phyloP scores from a whole-genome alignment of 2,888 invertebrate species.

The Plagodis pulveraria region DNA sequence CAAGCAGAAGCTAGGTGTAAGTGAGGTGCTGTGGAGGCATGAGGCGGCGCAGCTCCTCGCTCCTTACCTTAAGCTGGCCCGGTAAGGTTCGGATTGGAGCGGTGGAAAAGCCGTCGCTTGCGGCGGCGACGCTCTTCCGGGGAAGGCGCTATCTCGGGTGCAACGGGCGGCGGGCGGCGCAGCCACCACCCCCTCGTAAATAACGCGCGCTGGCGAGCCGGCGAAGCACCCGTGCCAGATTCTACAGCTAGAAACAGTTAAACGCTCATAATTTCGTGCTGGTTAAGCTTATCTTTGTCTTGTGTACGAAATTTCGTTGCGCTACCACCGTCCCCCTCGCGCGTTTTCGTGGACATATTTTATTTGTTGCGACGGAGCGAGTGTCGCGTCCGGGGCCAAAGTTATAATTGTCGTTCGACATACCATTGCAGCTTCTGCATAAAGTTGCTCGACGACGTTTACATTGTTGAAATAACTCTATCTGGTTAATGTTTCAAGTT shows the following conservation, averaged over 20 bases:
- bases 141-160: constrained; percentile 82
- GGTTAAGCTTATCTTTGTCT: constrained; percentile 85
- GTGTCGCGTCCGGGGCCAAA: constrained; percentile 77
- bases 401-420: constrained; percentile 84
- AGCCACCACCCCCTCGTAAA: constrained; percentile 79
- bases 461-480: constrained; percentile 79
- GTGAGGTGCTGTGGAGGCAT: constrained; percentile 62
- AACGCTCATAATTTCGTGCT: constrained; percentile 85
- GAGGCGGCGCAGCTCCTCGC: constrained; percentile 37
- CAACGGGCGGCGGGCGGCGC: constrained; percentile 61
- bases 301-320: constrained; percentile 80
- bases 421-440: constrained; percentile 80
- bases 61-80: constrained; percentile 43
- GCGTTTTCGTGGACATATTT: constrained; percentile 80
- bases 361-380: constrained; percentile 79
- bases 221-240: constrained; percentile 85
- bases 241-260: constrained; percentile 85
- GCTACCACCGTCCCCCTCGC: constrained; percentile 68
- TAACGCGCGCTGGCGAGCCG: constrained; percentile 84
- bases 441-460: constrained; percentile 72
- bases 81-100: constrained; percentile 49
- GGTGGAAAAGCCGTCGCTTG: constrained; percentile 45
- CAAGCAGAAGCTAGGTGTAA: constrained; percentile 73
- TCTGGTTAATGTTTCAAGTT: constrained; percentile 75
- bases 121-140: constrained; percentile 76